Evolutionary conservation across 1,140 invertebrate species (phyloP).

Genomic region (Pinna nobilis): DNA sequence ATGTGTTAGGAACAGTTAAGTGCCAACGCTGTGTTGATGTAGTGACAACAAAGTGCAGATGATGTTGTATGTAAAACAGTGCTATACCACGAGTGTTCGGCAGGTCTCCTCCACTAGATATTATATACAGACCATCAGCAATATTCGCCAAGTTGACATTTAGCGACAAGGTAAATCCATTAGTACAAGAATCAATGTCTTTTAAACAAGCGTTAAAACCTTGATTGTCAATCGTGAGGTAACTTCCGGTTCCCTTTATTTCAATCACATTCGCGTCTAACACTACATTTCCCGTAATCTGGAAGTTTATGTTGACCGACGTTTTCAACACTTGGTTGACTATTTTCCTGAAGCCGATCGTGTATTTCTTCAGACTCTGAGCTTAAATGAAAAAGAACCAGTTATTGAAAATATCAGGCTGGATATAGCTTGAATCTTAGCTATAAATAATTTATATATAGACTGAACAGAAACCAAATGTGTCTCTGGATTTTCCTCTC

Average conservation of each 20-base stretch:
- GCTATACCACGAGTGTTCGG: constrained; percentile 38
- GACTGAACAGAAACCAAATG: too few relatives aligned
- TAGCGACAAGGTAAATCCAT: constrained; percentile 48
- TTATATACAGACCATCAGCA: constrained; percentile 47
- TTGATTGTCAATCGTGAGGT: constrained; percentile 28
- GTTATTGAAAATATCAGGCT: neutral
- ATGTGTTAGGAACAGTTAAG: neutral
- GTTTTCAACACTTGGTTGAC: constrained; percentile 37
- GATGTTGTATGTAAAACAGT: constrained; percentile 31
- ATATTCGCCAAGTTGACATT: constrained; percentile 33
- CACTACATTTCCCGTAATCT: constrained; percentile 32
- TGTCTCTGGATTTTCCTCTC: neutral
- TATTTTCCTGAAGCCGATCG: constrained; percentile 31
- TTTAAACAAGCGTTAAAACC: constrained; percentile 36
- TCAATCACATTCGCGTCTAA: constrained; percentile 13
- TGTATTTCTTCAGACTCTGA: constrained; percentile 13
- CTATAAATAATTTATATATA: too few relatives aligned
- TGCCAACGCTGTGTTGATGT: constrained; percentile 31
- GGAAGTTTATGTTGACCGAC: constrained; percentile 21
- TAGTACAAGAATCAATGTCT: constrained; percentile 37
- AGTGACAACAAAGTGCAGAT: constrained; percentile 38
- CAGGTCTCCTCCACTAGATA: constrained; percentile 51
- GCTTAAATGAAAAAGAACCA: constrained; percentile 16
- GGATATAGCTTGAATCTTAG: neutral
- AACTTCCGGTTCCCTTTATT: constrained; percentile 30